Evolutionary conservation across 1,140 invertebrate genomes (phyloP).

Genomic region (Drosophila bipectinata): DNA sequence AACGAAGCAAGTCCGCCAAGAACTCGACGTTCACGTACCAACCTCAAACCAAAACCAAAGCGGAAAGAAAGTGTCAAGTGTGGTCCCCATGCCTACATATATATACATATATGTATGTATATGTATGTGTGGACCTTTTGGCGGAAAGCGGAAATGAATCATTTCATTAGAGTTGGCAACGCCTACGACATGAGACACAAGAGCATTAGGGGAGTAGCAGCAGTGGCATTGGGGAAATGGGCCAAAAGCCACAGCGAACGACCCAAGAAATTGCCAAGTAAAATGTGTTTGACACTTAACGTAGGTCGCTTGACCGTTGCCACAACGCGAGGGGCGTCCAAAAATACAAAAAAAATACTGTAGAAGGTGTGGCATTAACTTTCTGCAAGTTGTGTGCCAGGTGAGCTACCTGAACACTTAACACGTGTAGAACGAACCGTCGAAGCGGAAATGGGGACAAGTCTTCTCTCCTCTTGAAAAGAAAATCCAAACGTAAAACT

Average conservation of each 20-base stretch:
- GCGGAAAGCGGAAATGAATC: constrained; percentile 79
- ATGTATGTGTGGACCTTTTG: not conserved
- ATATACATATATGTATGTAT: not conserved
- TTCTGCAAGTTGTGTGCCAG: constrained; percentile 25
- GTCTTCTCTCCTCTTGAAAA: not conserved
- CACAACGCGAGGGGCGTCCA: constrained; percentile 1
- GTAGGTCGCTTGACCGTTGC: constrained; percentile 63
- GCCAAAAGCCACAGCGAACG: constrained; percentile 43
- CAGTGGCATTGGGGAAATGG: not conserved
- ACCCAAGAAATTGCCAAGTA: constrained; percentile 77
- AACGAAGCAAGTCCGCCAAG: constrained; percentile 59
- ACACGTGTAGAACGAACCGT: constrained; percentile 34
- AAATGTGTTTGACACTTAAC: constrained; percentile 81
- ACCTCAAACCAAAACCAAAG: constrained; percentile 38
- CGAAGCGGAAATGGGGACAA: constrained; percentile 28
- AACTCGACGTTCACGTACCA: constrained; percentile 41
- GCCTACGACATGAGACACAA: constrained; percentile 75
- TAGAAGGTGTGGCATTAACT: not conserved
- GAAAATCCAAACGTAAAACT: not conserved
- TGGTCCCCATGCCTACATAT: constrained; percentile 11
- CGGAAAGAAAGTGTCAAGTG: constrained; percentile 78
- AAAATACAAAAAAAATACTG: not conserved
- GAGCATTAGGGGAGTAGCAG: constrained; percentile 41
- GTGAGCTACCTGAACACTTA: constrained; percentile 41
- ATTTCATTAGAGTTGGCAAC: constrained; percentile 82